Conservation (phyloP, 2,888 invertebrate genomes). For the Boloria euphrosyne region DNA sequence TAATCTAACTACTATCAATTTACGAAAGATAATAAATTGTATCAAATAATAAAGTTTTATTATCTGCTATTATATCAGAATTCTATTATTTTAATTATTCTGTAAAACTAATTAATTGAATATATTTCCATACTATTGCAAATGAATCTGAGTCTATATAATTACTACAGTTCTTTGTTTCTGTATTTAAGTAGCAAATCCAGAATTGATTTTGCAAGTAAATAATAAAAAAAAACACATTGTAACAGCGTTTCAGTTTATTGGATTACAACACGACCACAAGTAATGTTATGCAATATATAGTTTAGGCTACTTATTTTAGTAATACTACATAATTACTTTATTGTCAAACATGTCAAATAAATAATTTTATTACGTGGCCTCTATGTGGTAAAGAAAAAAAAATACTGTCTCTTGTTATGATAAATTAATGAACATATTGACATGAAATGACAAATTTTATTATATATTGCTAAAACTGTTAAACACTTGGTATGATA, state of each 20-base stretch:
- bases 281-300: constrained; percentile 65
- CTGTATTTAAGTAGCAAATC: background rate
- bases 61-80: too few species aligned
- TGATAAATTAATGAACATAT: background rate
- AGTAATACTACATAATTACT: constrained; percentile 69
- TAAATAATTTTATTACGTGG: constrained; percentile 44
- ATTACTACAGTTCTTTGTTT: too few species aligned
- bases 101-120: too few species aligned
- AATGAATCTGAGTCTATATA: too few species aligned
- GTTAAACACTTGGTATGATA: background rate
- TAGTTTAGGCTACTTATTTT: constrained; percentile 67
- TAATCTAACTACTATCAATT: too few species aligned
- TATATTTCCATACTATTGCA: too few species aligned
- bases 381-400: background rate
- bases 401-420: background rate
- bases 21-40: too few species aligned
- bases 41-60: too few species aligned
- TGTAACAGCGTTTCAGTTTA: constrained; percentile 72
- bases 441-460: constrained; percentile 21
- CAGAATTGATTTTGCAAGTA: background rate
- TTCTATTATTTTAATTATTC: too few species aligned
- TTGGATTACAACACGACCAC: constrained; percentile 78
- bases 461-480: background rate
- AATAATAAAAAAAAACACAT: constrained; percentile 27
- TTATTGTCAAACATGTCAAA: constrained; percentile 80